Base-by-base conservation (phyloP, 2,888 invertebrate species). In the Drosophila eohydei region DNA sequence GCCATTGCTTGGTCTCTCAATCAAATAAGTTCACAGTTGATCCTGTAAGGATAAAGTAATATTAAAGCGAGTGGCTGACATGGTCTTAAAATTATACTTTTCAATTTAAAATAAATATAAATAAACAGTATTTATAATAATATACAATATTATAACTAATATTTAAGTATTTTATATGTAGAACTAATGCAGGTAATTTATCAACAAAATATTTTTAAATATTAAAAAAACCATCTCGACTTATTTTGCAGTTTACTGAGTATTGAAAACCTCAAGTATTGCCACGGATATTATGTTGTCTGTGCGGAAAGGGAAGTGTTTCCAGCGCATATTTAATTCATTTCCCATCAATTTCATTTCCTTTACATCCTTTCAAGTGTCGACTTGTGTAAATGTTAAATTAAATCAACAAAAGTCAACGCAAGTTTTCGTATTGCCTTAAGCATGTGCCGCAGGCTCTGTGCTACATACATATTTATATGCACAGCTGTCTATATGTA, bases 311-410 rank as follows among this genome's bases (percentile, higher is more conserved):
- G 26, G n/a, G 51, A 71, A 44, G 58, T 60, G 60, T 54, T 44
- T 52, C 30, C 32, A 32, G 28, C 57, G 51, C 54, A 60, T 56
- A 62, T 75, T 73, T 60, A 59, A 74, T 51, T 50, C 40, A 43
- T 50, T 44, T n/a, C 52, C 16, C 51, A 46, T 58, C 58, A 32
- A 68, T 68, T 74, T 69, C 66, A 80, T 86, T 83, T 80, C 60
- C 68, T 30, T 61, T 16, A 52, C 51, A 60, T 57, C 48, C 63
- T 56, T 68, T 73, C 40, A 61, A 67, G 64, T 76, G 68, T 70
- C 83, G 71, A 66, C 60, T 65, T 80, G 71, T 67, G 86, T 40
- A 73, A 83, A 80, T 80, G 63, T 62, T 65, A 50, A 79, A 65
- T 79, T 40, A 46, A 63, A 69, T 75, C 66, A 75, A 67, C 46